Percentiles rank a stretch among this genome's conserved stretches.
Evolutionary conservation across 2,888 invertebrate genomes (phyloP).

Genomic region (Dione vanillae): DNA sequence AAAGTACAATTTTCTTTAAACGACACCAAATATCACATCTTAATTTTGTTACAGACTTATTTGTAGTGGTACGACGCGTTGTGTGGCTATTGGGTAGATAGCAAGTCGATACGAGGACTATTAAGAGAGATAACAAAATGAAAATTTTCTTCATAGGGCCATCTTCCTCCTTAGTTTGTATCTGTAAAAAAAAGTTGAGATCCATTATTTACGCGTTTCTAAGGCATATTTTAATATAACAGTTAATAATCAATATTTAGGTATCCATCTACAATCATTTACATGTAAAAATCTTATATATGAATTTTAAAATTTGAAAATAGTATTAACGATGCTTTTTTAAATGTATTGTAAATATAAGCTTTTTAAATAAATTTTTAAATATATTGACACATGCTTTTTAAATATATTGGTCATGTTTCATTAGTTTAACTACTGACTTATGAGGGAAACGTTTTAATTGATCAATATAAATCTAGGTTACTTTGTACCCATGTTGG

Average conservation of each 20-base stretch:
- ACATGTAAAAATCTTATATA: too few relatives aligned
- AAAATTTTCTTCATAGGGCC: neutral
- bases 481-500: neutral
- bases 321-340: too few relatives aligned
- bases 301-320: too few relatives aligned
- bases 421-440: slow-evolving; percentile 9
- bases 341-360: too few relatives aligned
- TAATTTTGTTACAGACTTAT: slow-evolving; percentile 3
- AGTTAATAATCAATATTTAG: too few relatives aligned
- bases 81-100: slow-evolving; percentile 12
- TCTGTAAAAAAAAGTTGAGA: neutral
- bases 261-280: too few relatives aligned
- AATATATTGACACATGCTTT: too few relatives aligned
- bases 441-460: slow-evolving; percentile 24
- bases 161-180: neutral
- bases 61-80: neutral
- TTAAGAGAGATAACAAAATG: neutral
- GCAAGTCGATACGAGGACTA: slow-evolving; percentile 8
- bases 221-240: too few relatives aligned
- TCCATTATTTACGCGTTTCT: neutral
- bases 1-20: slow-evolving; percentile 61
- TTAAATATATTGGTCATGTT: neutral
- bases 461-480: slow-evolving; percentile 31
- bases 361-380: too few relatives aligned
- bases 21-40: slow-evolving; percentile 59